Conservation (phyloP, 2,888 invertebrate species). For the Cephus runcator region DNA sequence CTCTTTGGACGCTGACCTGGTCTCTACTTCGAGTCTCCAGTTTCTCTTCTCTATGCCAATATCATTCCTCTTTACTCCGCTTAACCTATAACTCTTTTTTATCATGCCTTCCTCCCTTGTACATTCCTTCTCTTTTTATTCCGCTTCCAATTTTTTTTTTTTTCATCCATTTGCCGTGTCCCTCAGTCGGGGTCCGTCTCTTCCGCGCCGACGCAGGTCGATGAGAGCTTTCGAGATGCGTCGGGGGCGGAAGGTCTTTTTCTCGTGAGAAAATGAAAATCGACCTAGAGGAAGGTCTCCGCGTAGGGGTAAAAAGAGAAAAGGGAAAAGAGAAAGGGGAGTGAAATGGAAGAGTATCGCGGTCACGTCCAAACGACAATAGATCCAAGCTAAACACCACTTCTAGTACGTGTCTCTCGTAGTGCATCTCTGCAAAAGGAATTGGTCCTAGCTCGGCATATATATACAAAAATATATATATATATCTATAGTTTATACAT, state of each 20-base stretch:
- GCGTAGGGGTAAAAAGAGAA: neutral
- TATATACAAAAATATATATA: neutral
- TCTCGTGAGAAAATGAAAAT: neutral
- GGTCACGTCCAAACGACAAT: neutral
- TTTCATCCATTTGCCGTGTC: constrained; percentile 24
- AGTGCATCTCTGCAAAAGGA: constrained; percentile 4
- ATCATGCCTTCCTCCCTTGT: neutral
- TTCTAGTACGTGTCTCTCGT: constrained; percentile 3
- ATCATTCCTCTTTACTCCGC: constrained; percentile 1
- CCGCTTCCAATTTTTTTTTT: constrained; percentile 15
- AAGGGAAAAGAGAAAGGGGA: neutral
- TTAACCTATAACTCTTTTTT: neutral
- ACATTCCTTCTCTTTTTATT: constrained; percentile 1
- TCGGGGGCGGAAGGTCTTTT: neutral
- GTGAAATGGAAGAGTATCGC: neutral
- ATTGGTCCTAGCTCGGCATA: constrained; percentile 1
- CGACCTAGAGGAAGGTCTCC: neutral
- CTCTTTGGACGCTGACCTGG: neutral
- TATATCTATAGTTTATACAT: no score
- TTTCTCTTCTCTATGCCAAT: constrained; percentile 10
- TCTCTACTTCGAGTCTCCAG: constrained; percentile 4
- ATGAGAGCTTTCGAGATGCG: neutral
- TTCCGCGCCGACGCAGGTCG: neutral
- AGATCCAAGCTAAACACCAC: constrained; percentile 3
- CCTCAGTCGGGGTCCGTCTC: neutral